Conservation (phyloP, 2,888 invertebrate species). For the Drosophila demipolita region DNA sequence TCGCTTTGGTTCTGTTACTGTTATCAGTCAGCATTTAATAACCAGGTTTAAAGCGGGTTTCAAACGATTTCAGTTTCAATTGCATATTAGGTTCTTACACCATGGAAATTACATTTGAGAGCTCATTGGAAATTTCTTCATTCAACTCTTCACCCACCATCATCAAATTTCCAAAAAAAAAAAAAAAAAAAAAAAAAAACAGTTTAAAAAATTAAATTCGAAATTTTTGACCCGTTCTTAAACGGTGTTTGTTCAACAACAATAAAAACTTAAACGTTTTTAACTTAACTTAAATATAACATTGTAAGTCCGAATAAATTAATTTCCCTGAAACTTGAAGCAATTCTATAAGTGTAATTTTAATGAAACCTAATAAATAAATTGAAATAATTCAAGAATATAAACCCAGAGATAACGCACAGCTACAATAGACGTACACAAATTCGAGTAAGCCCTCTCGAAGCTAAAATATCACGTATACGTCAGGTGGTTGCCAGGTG, state of each 20-base stretch:
- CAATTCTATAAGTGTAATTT: neutral
- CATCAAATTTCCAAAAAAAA: neutral
- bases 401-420: neutral
- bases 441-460: neutral
- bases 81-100: neutral
- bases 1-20: neutral
- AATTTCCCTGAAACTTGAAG: neutral
- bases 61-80: neutral
- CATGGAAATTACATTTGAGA: neutral
- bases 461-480: conserved; percentile 34
- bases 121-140: neutral
- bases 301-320: neutral
- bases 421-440: neutral
- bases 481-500: conserved; percentile 28
- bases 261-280: neutral
- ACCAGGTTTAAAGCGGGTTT: neutral
- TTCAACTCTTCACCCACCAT: accelerated
- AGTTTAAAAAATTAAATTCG: neutral
- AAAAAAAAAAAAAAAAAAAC: neutral
- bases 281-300: neutral
- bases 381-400: neutral
- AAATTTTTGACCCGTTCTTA: neutral
- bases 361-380: neutral
- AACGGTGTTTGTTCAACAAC: neutral
- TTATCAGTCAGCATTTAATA: conserved; percentile 1